These are phyloP conservation scores for Notospermus geniculatus DNA, from an alignment of 1,140 invertebrate genomes.

Conservation along the genomic window DNA sequence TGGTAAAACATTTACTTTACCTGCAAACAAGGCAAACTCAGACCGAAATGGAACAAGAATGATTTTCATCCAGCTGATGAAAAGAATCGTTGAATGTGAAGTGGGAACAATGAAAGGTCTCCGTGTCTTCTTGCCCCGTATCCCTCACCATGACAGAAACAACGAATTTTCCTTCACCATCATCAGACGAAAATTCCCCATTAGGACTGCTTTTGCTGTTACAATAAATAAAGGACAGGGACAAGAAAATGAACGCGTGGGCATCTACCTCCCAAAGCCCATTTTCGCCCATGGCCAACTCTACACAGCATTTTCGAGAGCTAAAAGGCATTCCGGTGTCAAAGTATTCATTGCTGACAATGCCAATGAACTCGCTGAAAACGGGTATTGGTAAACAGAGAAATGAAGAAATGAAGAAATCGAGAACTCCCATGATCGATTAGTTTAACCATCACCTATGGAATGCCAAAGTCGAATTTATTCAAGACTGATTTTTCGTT, in stretches of 20 bases:
- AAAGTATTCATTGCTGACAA: too few relatives aligned
- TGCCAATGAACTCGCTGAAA: too few relatives aligned
- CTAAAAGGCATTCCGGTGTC: background rate
- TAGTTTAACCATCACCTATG: too few relatives aligned
- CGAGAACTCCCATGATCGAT: too few relatives aligned
- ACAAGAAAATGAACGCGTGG: slow-evolving; percentile 46
- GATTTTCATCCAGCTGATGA: slow-evolving; percentile 27
- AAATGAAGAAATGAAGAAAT: too few relatives aligned
- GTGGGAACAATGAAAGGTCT: slow-evolving; percentile 19
- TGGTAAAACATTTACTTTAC: slow-evolving; percentile 18
- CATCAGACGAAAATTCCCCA: slow-evolving; percentile 58
- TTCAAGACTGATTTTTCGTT: too few relatives aligned
- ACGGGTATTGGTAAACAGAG: too few relatives aligned
- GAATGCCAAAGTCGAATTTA: too few relatives aligned
- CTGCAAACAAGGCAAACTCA: slow-evolving; percentile 24
- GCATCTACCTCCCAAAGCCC: slow-evolving; percentile 21
- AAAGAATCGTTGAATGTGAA: slow-evolving; percentile 25
- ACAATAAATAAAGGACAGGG: slow-evolving; percentile 63
- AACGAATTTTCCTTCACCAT: slow-evolving; percentile 43
- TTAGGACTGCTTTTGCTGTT: slow-evolving; percentile 58
- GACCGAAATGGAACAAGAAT: slow-evolving; percentile 52
- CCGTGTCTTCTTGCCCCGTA: slow-evolving; percentile 27
- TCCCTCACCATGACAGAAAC: slow-evolving; percentile 23
- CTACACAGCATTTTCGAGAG: slow-evolving; percentile 39
- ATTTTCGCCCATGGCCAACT: slow-evolving; percentile 40